These are phyloP conservation scores for Neopipo cinnamomea DNA, from an alignment of 2,113 vertebrate species.

Conservation along the genomic window DNA sequence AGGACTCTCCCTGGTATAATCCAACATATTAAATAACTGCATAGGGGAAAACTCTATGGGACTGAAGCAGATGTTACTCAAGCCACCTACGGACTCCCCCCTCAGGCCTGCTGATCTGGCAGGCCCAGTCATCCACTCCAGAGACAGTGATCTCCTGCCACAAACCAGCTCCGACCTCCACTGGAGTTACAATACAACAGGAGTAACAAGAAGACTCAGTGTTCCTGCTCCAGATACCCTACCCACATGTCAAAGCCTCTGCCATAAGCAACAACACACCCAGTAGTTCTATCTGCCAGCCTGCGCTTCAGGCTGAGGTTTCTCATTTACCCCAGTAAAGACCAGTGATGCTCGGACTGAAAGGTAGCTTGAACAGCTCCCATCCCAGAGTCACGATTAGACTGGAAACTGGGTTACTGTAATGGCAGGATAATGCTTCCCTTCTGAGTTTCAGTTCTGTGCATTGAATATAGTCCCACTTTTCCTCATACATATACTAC, in stretches of 20 bases:
- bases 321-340: not conserved
- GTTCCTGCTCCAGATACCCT: not conserved
- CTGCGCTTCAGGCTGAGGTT: not conserved
- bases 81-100: not conserved
- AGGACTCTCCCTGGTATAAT: not conserved
- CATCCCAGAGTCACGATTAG: not conserved
- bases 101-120: not conserved
- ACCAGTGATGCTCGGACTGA: not conserved
- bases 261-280: not conserved
- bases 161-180: not conserved
- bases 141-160: not conserved
- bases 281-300: not conserved
- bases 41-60: not conserved
- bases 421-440: not conserved
- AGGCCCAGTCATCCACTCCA: not conserved
- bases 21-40: not conserved
- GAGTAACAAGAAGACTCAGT: not conserved
- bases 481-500: not conserved
- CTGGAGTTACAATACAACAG: not conserved
- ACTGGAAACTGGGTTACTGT: not conserved
- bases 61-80: not conserved
- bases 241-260: not conserved
- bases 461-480: not conserved
- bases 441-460: not conserved
- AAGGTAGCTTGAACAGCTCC: not conserved